Base-by-base conservation (phyloP, 2,113 vertebrate species). In the Saguinus midas region DNA sequence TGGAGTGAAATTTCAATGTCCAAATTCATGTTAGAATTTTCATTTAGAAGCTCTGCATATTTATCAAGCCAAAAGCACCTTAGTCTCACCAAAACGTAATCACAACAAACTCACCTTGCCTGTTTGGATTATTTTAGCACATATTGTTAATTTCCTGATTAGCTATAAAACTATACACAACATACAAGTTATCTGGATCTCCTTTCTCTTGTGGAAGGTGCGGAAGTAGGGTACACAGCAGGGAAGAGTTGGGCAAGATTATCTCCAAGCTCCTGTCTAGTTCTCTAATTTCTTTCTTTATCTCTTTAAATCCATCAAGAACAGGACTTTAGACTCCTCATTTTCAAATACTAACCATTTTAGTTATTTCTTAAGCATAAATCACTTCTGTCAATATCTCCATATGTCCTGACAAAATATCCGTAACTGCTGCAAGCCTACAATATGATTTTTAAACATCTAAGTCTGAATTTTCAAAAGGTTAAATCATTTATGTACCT, bases 291-390 rank as follows among this genome's bases (percentile, higher is more conserved):
- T 50, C 18, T 37, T 95, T 89, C 43, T 92, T 76, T 89, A 73
- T 79, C 70, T 21, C 55, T 94, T 91, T 90, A 40, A 87, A 40
- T 50, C n/a, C 17, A 96, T 40, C 40, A 92, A 88, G 58, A 45
- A 87, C n/a, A 94, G 45, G 52, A 52, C 37, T 50, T 61, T 93
- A 89, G 72, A 94, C 3, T 89, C 23, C 32, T 68, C 75, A 94
- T 82, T 20, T 17, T 84, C 90, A 92, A 94, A 57, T 94, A 94
- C 37, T 78, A 66, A 68, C 61, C 43, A 95, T 70, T 90, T 94
- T 32, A 73, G 52, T 87, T 83, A 94, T 48, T 96, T 95, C 80
- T 83, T 58, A 86, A 94, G 91, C 16, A 93, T 35, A 48, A 11
- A 88, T 32, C 3, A 91, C 61, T 93, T 93, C 43, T 89, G 89